Evolutionary conservation across 2,113 vertebrate species (phyloP).

Genomic region (Hemiprocne comata): DNA sequence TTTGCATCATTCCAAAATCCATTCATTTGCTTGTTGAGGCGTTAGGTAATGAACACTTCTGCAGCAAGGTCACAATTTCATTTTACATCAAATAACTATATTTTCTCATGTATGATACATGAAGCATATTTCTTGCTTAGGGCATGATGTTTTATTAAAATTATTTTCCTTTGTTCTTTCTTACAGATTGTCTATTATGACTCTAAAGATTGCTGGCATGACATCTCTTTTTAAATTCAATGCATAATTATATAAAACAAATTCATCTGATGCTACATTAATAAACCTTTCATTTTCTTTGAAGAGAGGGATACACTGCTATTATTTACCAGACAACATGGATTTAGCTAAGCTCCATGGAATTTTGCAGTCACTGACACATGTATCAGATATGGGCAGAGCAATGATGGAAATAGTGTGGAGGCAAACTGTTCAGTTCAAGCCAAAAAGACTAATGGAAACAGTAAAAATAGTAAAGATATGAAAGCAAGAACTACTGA

Average conservation of each 20-base stretch:
- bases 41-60: constrained; percentile 58
- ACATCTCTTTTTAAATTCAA: constrained; percentile 46
- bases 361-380: not conserved
- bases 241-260: constrained; percentile 65
- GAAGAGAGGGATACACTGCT: not conserved
- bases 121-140: constrained; percentile 60
- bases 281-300: constrained; percentile 42
- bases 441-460: constrained; percentile 7
- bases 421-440: not conserved
- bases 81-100: constrained; percentile 52
- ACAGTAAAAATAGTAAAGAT: not conserved
- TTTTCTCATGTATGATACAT: constrained; percentile 63
- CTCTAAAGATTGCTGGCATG: constrained; percentile 40
- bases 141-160: constrained; percentile 76
- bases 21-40: constrained; percentile 58
- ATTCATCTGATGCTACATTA: constrained; percentile 56
- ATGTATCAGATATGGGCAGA: fast-evolving
- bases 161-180: constrained; percentile 73
- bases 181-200: constrained; percentile 44
- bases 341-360: not conserved
- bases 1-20: constrained; percentile 54
- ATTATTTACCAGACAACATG: constrained; percentile 20
- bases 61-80: constrained; percentile 67
- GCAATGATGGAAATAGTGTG: not conserved
- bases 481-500: not conserved